Conservation (phyloP, 1,140 invertebrate genomes). For the Magallana angulata region DNA sequence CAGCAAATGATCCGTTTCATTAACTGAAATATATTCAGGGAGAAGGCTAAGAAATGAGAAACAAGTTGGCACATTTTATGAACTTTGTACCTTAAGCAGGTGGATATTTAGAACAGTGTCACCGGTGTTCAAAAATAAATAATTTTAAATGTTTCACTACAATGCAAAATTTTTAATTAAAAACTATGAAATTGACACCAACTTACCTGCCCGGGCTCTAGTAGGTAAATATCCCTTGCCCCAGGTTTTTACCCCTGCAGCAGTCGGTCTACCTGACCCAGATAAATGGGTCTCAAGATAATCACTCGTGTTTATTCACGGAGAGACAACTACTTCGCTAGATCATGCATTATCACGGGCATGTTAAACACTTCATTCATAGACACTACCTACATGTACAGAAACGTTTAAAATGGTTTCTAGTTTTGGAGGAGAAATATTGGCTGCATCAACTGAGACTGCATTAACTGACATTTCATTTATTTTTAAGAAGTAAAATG, state of each 20-base stretch:
- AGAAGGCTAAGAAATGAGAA: too few species aligned
- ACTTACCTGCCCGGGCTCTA: neutral
- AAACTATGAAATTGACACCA: neutral
- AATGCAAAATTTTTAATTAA: neutral
- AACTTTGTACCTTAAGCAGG: neutral
- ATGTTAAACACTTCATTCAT: neutral
- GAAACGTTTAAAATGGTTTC: too few species aligned
- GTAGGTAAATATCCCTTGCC: neutral
- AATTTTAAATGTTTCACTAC: too few species aligned
- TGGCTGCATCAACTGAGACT: too few species aligned
- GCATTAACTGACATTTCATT: too few species aligned
- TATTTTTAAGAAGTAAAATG: too few species aligned
- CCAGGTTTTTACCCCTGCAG: neutral
- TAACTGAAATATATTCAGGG: too few species aligned
- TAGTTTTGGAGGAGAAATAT: too few species aligned
- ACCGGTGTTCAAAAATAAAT: too few species aligned
- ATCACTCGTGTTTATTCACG: conserved; percentile 3
- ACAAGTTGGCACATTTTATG: neutral
- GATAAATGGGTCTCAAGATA: neutral
- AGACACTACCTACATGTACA: too few species aligned
- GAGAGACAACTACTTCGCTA: neutral
- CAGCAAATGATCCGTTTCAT: too few species aligned
- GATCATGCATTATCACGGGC: neutral
- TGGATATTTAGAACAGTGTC: neutral
- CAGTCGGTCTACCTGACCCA: neutral